Conservation (phyloP, 1,140 invertebrate genomes). For the Idris sp. region DNA sequence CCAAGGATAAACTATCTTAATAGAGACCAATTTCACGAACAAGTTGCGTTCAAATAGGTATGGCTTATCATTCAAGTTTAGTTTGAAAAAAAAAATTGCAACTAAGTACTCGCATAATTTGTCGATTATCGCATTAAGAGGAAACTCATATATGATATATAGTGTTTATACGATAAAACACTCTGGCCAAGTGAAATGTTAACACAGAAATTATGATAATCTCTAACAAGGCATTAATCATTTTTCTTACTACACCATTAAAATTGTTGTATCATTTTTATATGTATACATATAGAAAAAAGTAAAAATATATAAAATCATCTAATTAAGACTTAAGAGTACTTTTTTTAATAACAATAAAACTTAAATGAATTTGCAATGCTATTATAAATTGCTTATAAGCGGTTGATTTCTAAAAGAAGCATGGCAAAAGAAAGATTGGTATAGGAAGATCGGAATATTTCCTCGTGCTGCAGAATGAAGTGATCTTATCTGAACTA, state of each 20-base stretch:
- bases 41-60: constrained; percentile 7
- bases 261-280: too few species aligned
- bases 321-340: constrained; percentile 57
- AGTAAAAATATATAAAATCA: too few species aligned
- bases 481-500: constrained; percentile 73
- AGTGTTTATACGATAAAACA: too few species aligned
- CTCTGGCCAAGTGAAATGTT: constrained; percentile 71
- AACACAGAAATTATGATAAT: constrained; percentile 76
- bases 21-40: constrained; percentile 37
- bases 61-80: constrained; percentile 42
- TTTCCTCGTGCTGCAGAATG: constrained; percentile 68
- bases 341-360: constrained; percentile 44
- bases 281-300: too few species aligned
- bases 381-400: constrained; percentile 53
- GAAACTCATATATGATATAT: too few species aligned
- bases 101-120: constrained; percentile 46
- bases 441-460: constrained; percentile 61
- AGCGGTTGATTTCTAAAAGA: constrained; percentile 43
- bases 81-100: constrained; percentile 5
- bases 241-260: too few species aligned
- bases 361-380: constrained; percentile 47
- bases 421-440: constrained; percentile 50
- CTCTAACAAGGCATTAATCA: constrained; percentile 69
- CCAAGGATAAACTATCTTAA: constrained; percentile 37
- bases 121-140: constrained; percentile 31